phyloP scores from a whole-genome alignment of 2,113 vertebrate species.

The Dissostichus mawsoni region DNA sequence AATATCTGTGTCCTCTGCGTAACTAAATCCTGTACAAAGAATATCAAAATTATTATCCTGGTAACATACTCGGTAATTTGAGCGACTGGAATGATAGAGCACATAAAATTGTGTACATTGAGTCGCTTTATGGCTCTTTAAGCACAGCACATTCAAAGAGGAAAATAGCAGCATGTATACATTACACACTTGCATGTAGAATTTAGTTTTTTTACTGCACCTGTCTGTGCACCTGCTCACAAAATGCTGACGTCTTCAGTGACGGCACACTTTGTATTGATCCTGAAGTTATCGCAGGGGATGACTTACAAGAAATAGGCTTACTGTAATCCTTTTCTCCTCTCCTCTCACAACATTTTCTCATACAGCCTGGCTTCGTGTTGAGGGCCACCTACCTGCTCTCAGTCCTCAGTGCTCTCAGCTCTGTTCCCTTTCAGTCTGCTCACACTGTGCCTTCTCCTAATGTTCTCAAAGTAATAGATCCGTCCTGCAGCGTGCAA shows the following conservation, averaged over 20 bases:
- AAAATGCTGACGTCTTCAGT: not conserved
- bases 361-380: constrained; percentile 24
- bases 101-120: constrained; percentile 3
- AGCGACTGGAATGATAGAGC: constrained; percentile 37
- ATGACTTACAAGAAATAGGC: constrained; percentile 1
- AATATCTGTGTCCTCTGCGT: constrained; percentile 39
- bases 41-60: constrained; percentile 29
- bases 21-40: constrained; percentile 28
- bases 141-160: not conserved
- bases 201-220: constrained; percentile 2
- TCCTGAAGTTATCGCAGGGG: not conserved
- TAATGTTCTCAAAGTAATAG: constrained; percentile 80
- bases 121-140: constrained; percentile 20
- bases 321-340: constrained; percentile 13
- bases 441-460: constrained; percentile 70
- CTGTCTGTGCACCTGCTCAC: constrained; percentile 24
- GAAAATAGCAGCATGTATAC: constrained; percentile 12
- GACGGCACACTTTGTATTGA: not conserved
- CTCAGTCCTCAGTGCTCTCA: constrained; percentile 67
- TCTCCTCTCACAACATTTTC: constrained; percentile 32
- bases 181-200: not conserved
- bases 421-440: constrained; percentile 69
- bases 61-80: constrained; percentile 23
- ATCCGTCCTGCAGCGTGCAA: constrained; percentile 72
- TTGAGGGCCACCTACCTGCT: constrained; percentile 80